Conservation (phyloP, 2,113 vertebrate genomes). For the Benitochromis conjunctus region DNA sequence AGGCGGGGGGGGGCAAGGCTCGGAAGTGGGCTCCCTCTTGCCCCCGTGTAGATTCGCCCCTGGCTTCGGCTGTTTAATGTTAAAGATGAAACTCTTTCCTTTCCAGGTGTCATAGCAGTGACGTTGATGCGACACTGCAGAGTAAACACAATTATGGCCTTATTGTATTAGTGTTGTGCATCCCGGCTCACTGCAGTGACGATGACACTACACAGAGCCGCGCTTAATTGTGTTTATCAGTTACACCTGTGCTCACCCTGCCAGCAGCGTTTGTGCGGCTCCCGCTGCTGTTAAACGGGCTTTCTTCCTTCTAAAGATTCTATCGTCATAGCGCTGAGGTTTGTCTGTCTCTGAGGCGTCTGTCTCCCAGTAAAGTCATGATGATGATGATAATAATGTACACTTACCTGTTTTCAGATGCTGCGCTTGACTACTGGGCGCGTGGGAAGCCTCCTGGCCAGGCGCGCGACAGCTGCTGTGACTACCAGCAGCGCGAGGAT, state of each 20-base stretch:
- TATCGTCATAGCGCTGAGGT: background rate
- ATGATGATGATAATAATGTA: background rate
- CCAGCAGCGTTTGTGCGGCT: too few species aligned
- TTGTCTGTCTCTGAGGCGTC: background rate
- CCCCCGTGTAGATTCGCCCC: background rate
- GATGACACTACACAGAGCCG: background rate
- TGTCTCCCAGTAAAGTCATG: too few species aligned
- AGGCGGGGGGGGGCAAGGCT: background rate
- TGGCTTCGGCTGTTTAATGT: background rate
- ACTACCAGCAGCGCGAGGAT: slow-evolving; percentile 39
- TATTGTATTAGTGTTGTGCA: background rate
- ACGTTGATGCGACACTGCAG: background rate
- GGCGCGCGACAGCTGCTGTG: slow-evolving; percentile 15
- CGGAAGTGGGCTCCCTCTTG: too few species aligned
- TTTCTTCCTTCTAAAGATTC: background rate
- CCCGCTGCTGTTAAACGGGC: background rate
- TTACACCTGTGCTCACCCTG: background rate
- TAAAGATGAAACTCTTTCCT: background rate
- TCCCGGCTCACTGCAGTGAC: background rate
- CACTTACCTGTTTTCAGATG: slow-evolving; percentile 57
- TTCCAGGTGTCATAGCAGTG: background rate
- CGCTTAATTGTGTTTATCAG: background rate
- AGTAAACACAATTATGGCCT: background rate
- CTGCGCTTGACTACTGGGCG: slow-evolving; percentile 50
- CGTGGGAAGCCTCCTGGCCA: slow-evolving; percentile 45